A percentile compares a stretch with the other conserved stretches of the same genome.
Evolutionary conservation across 2,797 vertebrate genomes (phyloP).

Genomic region (Microchirus variegatus): DNA sequence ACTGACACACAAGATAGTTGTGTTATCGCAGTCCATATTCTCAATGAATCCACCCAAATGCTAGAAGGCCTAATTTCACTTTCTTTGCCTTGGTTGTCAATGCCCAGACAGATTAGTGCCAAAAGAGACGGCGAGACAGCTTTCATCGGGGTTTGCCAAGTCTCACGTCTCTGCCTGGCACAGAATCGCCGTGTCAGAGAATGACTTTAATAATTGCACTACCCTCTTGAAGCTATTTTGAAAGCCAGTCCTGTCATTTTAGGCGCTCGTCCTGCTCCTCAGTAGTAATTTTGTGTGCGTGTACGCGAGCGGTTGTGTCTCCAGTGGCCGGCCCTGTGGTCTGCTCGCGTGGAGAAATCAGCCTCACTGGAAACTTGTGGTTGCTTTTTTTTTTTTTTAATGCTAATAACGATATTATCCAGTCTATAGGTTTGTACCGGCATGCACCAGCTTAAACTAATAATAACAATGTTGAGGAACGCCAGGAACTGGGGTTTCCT

Average conservation of each 20-base stretch:
- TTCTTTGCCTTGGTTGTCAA: constrained; percentile 19
- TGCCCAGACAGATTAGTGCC: neutral
- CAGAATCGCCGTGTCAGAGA: constrained; percentile 18
- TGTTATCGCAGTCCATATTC: constrained; percentile 26
- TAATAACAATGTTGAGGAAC: constrained; percentile 60
- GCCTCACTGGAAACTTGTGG: constrained; percentile 72
- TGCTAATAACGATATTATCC: constrained; percentile 60
- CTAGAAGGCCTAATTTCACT: constrained; percentile 15
- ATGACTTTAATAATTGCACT: constrained; percentile 47
- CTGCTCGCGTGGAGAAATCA: constrained; percentile 63
- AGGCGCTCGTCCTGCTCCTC: constrained; percentile 38
- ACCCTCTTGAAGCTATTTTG: constrained; percentile 52
- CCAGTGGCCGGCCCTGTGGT: constrained; percentile 63
- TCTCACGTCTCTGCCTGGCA: constrained; percentile 29
- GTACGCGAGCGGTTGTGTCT: constrained; percentile 35
- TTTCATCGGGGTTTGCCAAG: constrained; percentile 27
- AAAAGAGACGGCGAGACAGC: neutral
- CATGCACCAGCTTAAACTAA: constrained; percentile 47
- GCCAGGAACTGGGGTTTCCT: constrained; percentile 66
- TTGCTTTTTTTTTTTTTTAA: constrained; percentile 37
- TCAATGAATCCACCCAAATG: constrained; percentile 19
- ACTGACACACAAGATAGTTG: constrained; percentile 22
- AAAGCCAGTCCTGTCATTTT: constrained; percentile 53
- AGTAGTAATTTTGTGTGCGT: constrained; percentile 50
- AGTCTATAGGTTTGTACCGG: constrained; percentile 31